Evolutionary conservation across 2,888 invertebrate genomes (phyloP).

Genomic region (Lasioglossum malachurum): DNA sequence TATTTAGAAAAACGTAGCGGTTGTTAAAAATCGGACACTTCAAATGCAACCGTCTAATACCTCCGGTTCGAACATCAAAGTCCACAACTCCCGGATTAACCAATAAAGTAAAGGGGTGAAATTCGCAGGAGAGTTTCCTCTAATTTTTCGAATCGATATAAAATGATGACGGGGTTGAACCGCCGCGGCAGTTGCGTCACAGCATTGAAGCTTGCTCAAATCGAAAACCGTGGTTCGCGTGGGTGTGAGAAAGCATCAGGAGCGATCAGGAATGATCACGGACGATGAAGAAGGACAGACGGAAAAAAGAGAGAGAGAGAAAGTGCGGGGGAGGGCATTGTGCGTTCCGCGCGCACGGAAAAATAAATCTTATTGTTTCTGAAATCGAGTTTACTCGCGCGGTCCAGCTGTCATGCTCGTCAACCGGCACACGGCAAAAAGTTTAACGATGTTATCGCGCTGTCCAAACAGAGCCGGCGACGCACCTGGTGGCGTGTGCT

Average conservation of each 20-base stretch:
- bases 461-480: constrained; percentile 68
- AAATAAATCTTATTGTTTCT: constrained; percentile 74
- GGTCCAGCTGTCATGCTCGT: constrained; percentile 68
- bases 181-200: neutral
- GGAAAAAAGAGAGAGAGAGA: neutral
- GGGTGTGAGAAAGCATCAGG: neutral
- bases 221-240: too few species aligned
- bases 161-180: neutral
- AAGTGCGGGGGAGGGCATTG: constrained; percentile 28
- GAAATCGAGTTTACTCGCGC: constrained; percentile 71
- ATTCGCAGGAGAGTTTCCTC: neutral
- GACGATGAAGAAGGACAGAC: neutral
- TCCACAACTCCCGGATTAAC: neutral
- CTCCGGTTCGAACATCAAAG: neutral
- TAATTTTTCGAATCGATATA: neutral
- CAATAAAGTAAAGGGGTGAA: neutral
- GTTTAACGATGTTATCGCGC: constrained; percentile 74
- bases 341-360: constrained; percentile 58
- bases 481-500: constrained; percentile 46
- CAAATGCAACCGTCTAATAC: too few species aligned
- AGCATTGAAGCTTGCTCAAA: neutral
- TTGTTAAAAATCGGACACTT: neutral
- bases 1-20: too few species aligned
- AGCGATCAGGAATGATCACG: constrained; percentile 9
- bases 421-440: constrained; percentile 68